Evolutionary conservation across 2,797 vertebrate genomes (phyloP).

Genomic region (Neomorphus geoffroyi): DNA sequence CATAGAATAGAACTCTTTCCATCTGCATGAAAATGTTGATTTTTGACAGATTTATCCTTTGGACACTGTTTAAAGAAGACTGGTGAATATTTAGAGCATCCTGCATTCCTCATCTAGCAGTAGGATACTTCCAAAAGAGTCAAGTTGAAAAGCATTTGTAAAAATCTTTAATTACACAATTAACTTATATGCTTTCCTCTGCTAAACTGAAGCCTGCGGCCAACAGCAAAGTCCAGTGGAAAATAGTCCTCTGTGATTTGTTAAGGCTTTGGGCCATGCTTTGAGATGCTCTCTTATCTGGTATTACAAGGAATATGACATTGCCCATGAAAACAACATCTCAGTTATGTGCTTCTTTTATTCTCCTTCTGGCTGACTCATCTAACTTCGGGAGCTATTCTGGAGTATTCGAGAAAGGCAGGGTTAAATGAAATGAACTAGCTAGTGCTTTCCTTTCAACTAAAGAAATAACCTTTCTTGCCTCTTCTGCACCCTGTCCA

Average conservation of each 20-base stretch:
- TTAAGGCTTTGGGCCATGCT: not conserved
- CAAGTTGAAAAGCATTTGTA: not conserved
- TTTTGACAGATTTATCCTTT: constrained; percentile 33
- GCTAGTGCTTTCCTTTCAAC: not conserved
- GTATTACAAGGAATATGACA: not conserved
- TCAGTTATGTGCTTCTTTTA: not conserved
- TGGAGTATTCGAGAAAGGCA: not conserved
- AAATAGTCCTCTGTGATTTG: not conserved
- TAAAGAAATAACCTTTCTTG: not conserved
- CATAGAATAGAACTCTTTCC: constrained; percentile 27
- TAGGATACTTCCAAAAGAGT: not conserved
- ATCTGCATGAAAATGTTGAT: constrained; percentile 38
- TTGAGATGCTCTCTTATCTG: not conserved
- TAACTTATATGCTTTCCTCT: not conserved
- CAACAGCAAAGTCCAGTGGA: not conserved
- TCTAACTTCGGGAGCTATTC: not conserved
- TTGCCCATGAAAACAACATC: not conserved
- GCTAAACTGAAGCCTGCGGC: not conserved
- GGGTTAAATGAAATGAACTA: not conserved
- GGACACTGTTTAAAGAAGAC: not conserved
- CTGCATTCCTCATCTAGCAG: not conserved
- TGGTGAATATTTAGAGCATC: not conserved
- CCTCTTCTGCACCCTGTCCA: not conserved
- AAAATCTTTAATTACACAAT: not conserved
- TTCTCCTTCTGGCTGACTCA: not conserved